A percentile compares a stretch with the other conserved stretches of the same genome.
Evolutionary conservation across 1,140 invertebrate species (phyloP).

Genomic region (Bombus picipes): DNA sequence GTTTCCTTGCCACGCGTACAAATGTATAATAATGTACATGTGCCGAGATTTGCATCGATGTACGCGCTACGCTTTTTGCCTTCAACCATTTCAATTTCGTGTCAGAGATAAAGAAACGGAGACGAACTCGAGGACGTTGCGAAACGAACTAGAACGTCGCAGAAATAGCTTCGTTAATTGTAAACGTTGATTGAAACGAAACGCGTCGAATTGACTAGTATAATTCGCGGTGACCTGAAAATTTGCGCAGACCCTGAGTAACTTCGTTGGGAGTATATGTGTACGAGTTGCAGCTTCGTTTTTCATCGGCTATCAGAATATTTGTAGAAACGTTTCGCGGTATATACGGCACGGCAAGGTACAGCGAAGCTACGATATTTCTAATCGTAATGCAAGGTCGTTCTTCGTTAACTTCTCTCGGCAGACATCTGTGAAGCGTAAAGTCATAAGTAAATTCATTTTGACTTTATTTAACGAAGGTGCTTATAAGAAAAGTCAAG

Average conservation of each 20-base stretch:
- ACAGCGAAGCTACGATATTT: not conserved
- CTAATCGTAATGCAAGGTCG: not conserved
- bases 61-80: not conserved
- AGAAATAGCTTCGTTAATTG: not conserved
- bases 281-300: too few species aligned
- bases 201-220: not conserved
- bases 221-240: not conserved
- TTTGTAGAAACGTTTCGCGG: not conserved
- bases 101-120: too few species aligned
- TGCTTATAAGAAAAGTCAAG: not conserved
- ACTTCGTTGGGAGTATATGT: not conserved
- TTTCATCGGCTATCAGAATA: not conserved
- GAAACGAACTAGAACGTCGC: not conserved
- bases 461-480: not conserved
- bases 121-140: not conserved
- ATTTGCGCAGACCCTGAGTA: not conserved
- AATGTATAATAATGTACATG: not conserved
- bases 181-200: not conserved
- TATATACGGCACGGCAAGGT: too few species aligned
- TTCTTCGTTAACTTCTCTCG: not conserved
- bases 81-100: not conserved
- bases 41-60: not conserved
- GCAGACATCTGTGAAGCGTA: not conserved
- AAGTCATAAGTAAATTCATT: not conserved
- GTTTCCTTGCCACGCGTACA: not conserved